phyloP scores from a whole-genome alignment of 37 sponge, comb jelly and placozoan species.

The Crambe crambe region DNA sequence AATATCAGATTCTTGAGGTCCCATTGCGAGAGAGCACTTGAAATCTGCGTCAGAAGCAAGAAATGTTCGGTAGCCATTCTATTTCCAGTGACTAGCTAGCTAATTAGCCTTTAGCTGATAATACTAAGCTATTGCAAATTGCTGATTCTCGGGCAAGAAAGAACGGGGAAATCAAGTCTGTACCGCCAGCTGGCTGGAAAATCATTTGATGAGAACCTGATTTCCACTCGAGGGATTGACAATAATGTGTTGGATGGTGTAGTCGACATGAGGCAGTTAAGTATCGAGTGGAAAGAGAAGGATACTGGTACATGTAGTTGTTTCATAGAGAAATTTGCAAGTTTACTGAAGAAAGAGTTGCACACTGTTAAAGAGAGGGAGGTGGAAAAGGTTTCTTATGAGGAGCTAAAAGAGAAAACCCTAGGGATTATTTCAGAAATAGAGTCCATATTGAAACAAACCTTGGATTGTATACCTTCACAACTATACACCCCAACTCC shows the following conservation, averaged over 20 bases:
- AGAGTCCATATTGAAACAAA: no score
- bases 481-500: no score
- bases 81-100: no score
- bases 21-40: no score
- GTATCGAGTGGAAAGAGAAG: neutral
- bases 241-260: constrained; percentile 28
- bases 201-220: constrained; percentile 8
- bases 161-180: constrained; percentile 59
- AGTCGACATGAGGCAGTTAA: no score
- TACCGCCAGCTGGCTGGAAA: constrained; percentile 19
- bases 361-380: neutral
- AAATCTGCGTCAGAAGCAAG: no score
- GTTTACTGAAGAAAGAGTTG: neutral
- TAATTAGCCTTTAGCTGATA: no score
- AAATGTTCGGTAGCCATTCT: no score
- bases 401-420: no score
- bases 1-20: no score
- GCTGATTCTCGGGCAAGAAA: constrained; percentile 53
- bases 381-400: neutral
- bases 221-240: constrained; percentile 54
- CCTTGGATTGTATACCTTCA: no score
- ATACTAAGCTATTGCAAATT: constrained; percentile 54
- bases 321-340: neutral
- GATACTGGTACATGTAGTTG: neutral
- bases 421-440: no score